Percentiles rank a stretch among this genome's conserved stretches.
Evolutionary conservation across 2,797 vertebrate genomes (phyloP).

Genomic region (Anguilla megastoma): DNA sequence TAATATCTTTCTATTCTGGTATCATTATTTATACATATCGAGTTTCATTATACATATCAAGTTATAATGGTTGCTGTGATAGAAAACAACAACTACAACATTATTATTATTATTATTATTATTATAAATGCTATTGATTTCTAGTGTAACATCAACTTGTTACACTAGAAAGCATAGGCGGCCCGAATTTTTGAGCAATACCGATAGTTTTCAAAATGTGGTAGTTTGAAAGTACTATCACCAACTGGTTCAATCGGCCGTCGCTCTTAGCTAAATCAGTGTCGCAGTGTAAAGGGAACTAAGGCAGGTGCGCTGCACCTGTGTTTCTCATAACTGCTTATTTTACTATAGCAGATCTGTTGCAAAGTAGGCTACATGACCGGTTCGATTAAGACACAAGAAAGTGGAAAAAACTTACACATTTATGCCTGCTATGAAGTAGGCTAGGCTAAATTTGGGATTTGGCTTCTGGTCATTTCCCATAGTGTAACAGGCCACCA

Average conservation of each 20-base stretch:
- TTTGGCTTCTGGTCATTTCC: too few species aligned
- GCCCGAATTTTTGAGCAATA: neutral
- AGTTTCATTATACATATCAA: neutral
- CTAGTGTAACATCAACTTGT: too few species aligned
- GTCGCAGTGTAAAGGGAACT: neutral
- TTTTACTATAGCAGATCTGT: neutral
- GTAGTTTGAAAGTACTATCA: neutral
- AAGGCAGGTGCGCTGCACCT: neutral
- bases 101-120: neutral
- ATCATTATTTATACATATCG: neutral
- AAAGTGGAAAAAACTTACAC: neutral
- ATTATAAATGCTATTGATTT: neutral
- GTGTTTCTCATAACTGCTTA: neutral
- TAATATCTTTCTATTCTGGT: conserved; percentile 29
- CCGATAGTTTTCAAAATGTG: neutral
- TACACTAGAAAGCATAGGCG: neutral
- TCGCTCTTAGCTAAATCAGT: neutral
- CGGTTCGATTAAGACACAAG: neutral
- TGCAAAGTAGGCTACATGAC: neutral
- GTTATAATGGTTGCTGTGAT: neutral
- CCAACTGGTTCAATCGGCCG: neutral
- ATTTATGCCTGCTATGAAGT: neutral
- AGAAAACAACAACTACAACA: neutral
- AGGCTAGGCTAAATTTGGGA: neutral
- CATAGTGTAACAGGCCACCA: neutral